Conservation (phyloP, 64 coral and sea anemone genomes). For the Platygyra sinensis region DNA sequence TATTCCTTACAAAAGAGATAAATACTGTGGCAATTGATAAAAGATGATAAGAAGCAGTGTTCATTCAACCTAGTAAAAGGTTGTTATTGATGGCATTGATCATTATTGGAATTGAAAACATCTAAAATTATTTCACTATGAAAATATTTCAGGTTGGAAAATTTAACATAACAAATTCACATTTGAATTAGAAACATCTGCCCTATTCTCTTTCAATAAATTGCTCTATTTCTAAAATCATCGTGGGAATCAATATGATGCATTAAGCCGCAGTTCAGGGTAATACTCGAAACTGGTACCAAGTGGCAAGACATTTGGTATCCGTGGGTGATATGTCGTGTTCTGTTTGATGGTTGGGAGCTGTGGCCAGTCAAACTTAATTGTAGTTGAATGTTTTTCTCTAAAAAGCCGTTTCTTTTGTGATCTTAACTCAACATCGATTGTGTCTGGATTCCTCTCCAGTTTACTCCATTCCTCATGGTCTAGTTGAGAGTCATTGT, state of each 20-base stretch:
- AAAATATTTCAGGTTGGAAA: background rate
- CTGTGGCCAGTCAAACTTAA: constrained; percentile 92
- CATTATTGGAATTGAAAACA: background rate
- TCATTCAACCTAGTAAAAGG: no score
- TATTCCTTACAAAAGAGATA: no score
- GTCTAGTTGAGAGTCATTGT: constrained; percentile 69
- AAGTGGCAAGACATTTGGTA: constrained; percentile 85
- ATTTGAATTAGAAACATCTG: background rate
- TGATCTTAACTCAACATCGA: constrained; percentile 80
- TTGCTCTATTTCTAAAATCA: background rate
- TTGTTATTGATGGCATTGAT: no score
- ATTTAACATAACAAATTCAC: background rate
- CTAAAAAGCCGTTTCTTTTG: constrained; percentile 89
- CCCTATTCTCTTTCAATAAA: background rate
- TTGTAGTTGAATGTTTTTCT: constrained; percentile 76
- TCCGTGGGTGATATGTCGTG: constrained; percentile 65
- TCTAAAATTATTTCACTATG: background rate
- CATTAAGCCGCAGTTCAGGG: constrained; percentile 78
- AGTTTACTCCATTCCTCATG: constrained; percentile 78
- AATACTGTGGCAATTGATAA: no score
- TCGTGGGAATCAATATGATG: constrained; percentile 35
- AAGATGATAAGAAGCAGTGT: no score
- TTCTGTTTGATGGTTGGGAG: constrained; percentile 63
- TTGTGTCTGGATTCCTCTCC: constrained; percentile 50
- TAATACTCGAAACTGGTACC: constrained; percentile 84